Percentiles rank a stretch among this genome's conserved stretches.
Evolutionary conservation across 2,113 vertebrate genomes (phyloP).

Genomic region (Stomatorhinus ivindoensis): DNA sequence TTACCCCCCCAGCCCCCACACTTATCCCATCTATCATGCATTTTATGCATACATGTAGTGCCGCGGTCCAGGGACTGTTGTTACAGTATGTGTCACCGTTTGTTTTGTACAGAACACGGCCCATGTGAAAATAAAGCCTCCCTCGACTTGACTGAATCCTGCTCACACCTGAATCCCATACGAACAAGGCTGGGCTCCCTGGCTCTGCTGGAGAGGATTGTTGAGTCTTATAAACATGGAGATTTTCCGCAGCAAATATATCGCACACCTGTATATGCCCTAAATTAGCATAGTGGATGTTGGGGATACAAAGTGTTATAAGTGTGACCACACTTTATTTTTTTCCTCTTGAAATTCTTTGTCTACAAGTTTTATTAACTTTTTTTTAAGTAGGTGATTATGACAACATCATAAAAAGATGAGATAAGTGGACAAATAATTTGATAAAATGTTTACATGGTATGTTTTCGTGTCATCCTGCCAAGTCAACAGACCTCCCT

Average conservation of each 20-base stretch:
- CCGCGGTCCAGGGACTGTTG: no score
- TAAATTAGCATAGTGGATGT: not conserved
- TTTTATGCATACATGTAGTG: not conserved
- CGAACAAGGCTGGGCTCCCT: not conserved
- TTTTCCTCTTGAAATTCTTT: not conserved
- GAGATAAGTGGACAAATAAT: not conserved
- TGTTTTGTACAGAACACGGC: not conserved
- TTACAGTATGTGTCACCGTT: not conserved
- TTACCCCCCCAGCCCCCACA: not conserved
- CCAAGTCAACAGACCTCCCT: not conserved
- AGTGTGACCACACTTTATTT: not conserved
- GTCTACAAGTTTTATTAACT: not conserved
- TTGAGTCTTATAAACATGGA: not conserved
- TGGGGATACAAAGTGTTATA: not conserved
- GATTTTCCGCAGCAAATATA: not conserved
- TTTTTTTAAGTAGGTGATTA: not conserved
- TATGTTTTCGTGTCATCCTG: not conserved
- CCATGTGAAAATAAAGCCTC: not conserved
- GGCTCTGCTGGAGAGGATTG: not conserved
- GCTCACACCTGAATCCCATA: not conserved
- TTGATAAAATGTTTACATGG: not conserved
- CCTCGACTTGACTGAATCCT: not conserved
- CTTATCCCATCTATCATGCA: not conserved
- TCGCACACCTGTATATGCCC: not conserved
- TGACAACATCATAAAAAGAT: not conserved